A percentile compares a stretch with the other conserved stretches of the same genome.
Conservation (phyloP, 2,888 invertebrate species). For the Helicoverpa assulta region DNA sequence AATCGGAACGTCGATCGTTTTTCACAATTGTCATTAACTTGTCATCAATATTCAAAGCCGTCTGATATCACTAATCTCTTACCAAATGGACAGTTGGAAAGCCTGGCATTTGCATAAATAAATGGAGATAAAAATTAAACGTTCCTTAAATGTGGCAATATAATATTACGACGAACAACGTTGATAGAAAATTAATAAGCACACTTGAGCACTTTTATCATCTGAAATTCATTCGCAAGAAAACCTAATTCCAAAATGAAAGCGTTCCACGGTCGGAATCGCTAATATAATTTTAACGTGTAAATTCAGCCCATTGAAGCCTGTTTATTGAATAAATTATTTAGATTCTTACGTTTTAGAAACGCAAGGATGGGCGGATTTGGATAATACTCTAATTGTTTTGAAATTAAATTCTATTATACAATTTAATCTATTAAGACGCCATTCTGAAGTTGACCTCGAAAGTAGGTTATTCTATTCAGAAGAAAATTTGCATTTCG, state of each 20-base stretch:
- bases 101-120: conserved; percentile 33
- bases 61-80: conserved; percentile 12
- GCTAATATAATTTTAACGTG: conserved; percentile 68
- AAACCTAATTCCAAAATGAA: conserved; percentile 64
- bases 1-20: conserved; percentile 6
- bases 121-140: conserved; percentile 18
- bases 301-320: conserved; percentile 65
- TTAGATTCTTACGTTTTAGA: conserved; percentile 61
- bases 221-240: conserved; percentile 61
- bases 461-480: conserved; percentile 4
- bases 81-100: conserved; percentile 2
- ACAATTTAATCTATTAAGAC: conserved; percentile 3
- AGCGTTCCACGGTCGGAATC: conserved; percentile 61
- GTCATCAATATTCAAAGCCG: conserved; percentile 16
- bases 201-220: conserved; percentile 56
- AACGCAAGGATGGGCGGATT: conserved; percentile 45
- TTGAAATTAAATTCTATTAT: conserved; percentile 39
- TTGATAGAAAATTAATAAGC: conserved; percentile 59
- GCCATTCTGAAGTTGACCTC: background rate
- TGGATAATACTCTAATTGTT: conserved; percentile 51
- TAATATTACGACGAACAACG: conserved; percentile 27
- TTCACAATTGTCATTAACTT: conserved; percentile 10
- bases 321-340: conserved; percentile 69
- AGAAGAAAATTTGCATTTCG: background rate
- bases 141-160: conserved; percentile 8